Conservation (phyloP, 2,888 invertebrate species). For the Pollenia amentaria region DNA sequence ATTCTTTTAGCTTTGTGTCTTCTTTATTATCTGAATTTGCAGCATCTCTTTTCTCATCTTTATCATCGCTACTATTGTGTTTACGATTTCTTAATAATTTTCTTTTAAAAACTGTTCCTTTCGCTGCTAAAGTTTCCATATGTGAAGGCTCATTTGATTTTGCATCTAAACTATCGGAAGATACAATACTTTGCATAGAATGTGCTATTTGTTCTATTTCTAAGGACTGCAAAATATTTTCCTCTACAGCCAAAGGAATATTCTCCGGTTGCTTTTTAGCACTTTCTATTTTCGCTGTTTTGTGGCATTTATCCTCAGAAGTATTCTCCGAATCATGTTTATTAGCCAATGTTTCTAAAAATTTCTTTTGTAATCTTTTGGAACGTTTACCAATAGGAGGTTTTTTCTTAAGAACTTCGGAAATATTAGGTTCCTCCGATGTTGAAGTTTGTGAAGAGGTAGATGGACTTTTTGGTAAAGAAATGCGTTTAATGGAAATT, state of each 20-base stretch:
- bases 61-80: constrained; percentile 20
- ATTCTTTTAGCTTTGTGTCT: not conserved
- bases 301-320: not conserved
- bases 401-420: constrained; percentile 44
- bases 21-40: not conserved
- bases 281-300: not conserved
- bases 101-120: constrained; percentile 18
- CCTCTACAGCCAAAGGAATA: no score
- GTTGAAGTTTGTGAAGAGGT: constrained; percentile 63
- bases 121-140: not conserved
- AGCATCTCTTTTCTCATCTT: not conserved
- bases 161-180: not conserved
- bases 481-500: constrained; percentile 77
- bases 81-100: constrained; percentile 60
- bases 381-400: constrained; percentile 63
- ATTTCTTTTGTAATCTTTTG: constrained; percentile 64
- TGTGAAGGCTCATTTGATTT: constrained; percentile 8
- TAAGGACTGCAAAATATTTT: no score
- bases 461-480: constrained; percentile 62
- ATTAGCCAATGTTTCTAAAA: not conserved
- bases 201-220: not conserved
- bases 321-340: constrained; percentile 11
- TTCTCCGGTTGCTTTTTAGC: no score
- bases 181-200: not conserved
- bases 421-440: constrained; percentile 35